Percentiles rank a stretch among this genome's conserved stretches.
phyloP scores from a whole-genome alignment of 2,797 vertebrate species.

The Acrossocheilus wenchowensis region DNA sequence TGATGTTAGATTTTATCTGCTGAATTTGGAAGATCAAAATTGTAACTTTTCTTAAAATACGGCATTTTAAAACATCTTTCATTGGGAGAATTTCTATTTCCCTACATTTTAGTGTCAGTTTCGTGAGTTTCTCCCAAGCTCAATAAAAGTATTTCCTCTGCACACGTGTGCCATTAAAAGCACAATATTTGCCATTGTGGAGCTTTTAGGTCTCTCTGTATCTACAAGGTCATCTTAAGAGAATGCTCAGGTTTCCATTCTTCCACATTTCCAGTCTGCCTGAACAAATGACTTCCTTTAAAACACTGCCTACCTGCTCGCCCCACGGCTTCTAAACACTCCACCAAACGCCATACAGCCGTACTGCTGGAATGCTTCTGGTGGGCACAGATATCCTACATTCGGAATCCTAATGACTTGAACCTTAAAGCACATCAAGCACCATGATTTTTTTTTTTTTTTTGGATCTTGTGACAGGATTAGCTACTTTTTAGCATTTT shows the following conservation, averaged over 20 bases:
- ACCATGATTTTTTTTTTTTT: background rate
- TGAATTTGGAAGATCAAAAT: background rate
- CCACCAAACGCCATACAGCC: background rate
- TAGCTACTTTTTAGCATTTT: constrained; percentile 36
- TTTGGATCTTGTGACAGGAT: background rate
- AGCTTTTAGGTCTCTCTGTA: constrained; percentile 58
- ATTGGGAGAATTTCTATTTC: background rate
- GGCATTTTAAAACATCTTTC: background rate
- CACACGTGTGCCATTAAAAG: constrained; percentile 59
- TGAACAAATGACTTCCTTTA: constrained; percentile 62
- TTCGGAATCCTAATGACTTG: constrained; percentile 30
- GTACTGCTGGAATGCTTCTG: constrained; percentile 41
- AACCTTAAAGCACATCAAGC: constrained; percentile 30
- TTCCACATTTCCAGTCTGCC: constrained; percentile 53
- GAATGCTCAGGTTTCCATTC: constrained; percentile 55
- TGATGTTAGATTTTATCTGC: background rate
- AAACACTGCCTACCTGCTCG: constrained; percentile 48
- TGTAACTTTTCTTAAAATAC: background rate
- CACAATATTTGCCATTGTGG: constrained; percentile 59
- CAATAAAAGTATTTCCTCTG: constrained; percentile 59
- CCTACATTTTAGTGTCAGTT: background rate
- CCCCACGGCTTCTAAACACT: constrained; percentile 37
- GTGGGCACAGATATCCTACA: constrained; percentile 17
- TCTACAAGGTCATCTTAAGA: constrained; percentile 60
- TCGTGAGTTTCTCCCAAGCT: constrained; percentile 44